phyloP scores from a whole-genome alignment of 2,888 invertebrate genomes.

The Caenorhabditis afra region DNA sequence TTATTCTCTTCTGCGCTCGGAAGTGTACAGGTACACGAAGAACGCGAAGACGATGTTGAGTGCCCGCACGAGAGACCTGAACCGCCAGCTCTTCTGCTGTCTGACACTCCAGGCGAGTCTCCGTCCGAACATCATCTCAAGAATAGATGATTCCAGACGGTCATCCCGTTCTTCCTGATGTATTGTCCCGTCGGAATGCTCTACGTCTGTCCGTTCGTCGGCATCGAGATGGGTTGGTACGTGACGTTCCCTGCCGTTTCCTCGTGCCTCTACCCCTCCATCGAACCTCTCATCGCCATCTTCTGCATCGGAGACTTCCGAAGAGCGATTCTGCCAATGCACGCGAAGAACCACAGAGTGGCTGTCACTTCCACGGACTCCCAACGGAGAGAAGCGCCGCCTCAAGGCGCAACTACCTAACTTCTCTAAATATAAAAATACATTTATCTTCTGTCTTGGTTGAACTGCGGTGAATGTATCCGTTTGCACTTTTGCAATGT shows the following conservation, averaged over 20 bases:
- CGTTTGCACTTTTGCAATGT: no score
- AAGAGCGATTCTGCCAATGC: no score
- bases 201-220: slow-evolving; percentile 25
- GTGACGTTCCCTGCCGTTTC: slow-evolving; percentile 19
- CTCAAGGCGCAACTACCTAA: no score
- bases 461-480: no score
- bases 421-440: no score
- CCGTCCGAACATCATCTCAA: background rate
- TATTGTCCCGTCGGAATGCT: slow-evolving; percentile 31
- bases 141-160: slow-evolving; percentile 43
- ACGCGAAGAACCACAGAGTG: no score
- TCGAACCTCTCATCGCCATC: no score
- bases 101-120: slow-evolving; percentile 22
- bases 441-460: no score
- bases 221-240: slow-evolving; percentile 20
- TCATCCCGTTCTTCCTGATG: slow-evolving; percentile 37
- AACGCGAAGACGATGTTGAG: slow-evolving; percentile 26
- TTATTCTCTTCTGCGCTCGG: slow-evolving; percentile 33
- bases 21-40: slow-evolving; percentile 37
- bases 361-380: no score
- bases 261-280: slow-evolving; percentile 21
- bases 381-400: no score
- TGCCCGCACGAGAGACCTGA: slow-evolving; percentile 35
- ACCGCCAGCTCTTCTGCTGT: slow-evolving; percentile 32
- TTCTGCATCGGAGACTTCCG: no score